Evolutionary conservation across 1,140 invertebrate genomes (phyloP).

Genomic region (Nebria ingens): DNA sequence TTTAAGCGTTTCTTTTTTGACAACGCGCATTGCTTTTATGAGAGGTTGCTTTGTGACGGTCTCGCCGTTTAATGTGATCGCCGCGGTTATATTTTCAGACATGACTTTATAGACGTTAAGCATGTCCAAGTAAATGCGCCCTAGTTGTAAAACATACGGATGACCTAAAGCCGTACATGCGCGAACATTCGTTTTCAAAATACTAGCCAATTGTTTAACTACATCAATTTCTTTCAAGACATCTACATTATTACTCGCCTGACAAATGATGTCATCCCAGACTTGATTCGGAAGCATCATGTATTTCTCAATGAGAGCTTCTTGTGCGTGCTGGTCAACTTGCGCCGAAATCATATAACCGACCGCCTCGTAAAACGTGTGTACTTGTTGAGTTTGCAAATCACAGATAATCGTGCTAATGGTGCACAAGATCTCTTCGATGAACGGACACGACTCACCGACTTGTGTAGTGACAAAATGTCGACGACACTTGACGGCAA

Average conservation of each 20-base stretch:
- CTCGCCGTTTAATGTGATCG: constrained; percentile 91
- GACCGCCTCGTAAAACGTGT: constrained; percentile 99
- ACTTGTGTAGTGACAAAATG: constrained; percentile 97
- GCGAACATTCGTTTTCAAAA: constrained; percentile 97
- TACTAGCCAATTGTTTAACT: constrained; percentile 94
- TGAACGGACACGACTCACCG: constrained; percentile 94
- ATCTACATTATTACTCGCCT: constrained; percentile 94
- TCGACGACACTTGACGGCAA: constrained; percentile 95
- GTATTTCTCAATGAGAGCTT: constrained; percentile 92
- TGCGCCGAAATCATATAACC: constrained; percentile 98
- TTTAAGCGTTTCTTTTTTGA: constrained; percentile 99
- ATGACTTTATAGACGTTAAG: constrained; percentile 99
- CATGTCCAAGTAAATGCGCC: constrained; percentile 97
- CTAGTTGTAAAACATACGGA: constrained; percentile 90
- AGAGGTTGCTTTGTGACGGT: constrained; percentile 93
- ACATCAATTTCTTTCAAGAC: constrained; percentile 92
- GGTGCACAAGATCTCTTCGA: constrained; percentile 95
- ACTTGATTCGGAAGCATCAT: constrained; percentile 97
- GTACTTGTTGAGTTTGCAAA: constrained; percentile 86
- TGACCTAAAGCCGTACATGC: constrained; percentile 96
- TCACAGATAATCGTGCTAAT: constrained; percentile 98
- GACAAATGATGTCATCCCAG: constrained; percentile 98
- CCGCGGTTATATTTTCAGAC: constrained; percentile 96
- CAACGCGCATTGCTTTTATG: constrained; percentile 96
- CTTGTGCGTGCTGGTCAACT: constrained; percentile 78